Percentiles rank a stretch among this genome's conserved stretches.
Evolutionary conservation across 2,113 vertebrate species (phyloP).

Genomic region (Tragelaphus scriptus): DNA sequence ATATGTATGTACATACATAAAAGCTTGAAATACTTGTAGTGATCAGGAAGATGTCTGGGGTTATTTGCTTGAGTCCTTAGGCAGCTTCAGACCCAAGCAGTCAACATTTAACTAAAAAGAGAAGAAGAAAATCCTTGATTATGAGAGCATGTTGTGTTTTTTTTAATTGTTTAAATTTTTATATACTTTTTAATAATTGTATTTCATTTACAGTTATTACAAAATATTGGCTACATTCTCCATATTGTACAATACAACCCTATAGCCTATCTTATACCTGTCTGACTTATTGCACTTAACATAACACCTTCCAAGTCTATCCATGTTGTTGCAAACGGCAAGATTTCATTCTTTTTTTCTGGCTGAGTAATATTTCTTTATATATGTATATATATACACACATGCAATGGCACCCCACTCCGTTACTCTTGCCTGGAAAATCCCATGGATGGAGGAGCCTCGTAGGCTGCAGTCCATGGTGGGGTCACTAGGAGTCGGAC

Average conservation of each 20-base stretch:
- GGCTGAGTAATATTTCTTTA: background rate
- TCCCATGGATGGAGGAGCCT: no score
- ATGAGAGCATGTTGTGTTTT: background rate
- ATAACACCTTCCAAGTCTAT: background rate
- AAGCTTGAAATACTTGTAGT: background rate
- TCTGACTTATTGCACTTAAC: background rate
- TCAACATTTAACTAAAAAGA: constrained; percentile 33
- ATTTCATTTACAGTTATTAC: background rate
- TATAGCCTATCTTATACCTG: background rate
- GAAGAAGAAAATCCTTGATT: background rate
- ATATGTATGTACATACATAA: accelerated
- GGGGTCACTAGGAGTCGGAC: no score
- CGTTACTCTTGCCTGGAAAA: no score
- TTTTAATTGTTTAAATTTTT: background rate
- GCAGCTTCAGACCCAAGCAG: background rate
- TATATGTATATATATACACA: background rate
- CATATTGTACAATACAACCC: background rate
- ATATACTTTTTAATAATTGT: background rate
- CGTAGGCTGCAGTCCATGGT: no score
- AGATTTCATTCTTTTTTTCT: background rate
- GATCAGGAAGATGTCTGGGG: background rate
- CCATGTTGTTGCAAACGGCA: background rate
- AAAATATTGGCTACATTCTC: background rate
- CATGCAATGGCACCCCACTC: no score
- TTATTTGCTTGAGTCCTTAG: background rate